These are phyloP conservation scores for Sparidentex hasta DNA, from an alignment of 2,797 vertebrate genomes.

Conservation along the genomic window DNA sequence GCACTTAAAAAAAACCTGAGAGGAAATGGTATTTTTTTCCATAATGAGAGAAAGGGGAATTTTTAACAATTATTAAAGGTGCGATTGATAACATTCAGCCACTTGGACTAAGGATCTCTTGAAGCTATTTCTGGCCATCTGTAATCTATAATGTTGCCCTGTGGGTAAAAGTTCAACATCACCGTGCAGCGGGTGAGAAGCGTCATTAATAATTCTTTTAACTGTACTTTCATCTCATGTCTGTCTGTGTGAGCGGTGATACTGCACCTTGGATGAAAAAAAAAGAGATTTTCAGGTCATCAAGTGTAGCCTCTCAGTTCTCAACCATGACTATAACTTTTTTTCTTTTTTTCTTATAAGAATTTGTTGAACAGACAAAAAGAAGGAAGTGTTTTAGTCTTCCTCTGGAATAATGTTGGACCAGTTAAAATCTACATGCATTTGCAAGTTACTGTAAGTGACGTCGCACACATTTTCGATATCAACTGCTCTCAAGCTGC, in stretches of 20 bases:
- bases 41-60: too few species aligned
- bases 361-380: background rate
- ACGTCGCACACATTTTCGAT: background rate
- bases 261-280: background rate
- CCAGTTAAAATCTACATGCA: background rate
- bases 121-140: too few species aligned
- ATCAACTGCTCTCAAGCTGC: background rate
- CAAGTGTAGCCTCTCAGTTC: background rate
- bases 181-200: too few species aligned
- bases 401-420: background rate
- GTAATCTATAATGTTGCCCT: too few species aligned
- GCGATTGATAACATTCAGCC: too few species aligned
- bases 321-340: background rate
- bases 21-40: too few species aligned
- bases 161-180: too few species aligned
- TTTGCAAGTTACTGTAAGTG: background rate
- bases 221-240: background rate
- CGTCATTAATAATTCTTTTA: too few species aligned
- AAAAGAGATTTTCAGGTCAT: background rate
- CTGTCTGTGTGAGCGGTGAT: background rate
- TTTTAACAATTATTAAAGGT: too few species aligned
- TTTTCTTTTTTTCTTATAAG: too few species aligned
- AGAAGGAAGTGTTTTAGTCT: background rate
- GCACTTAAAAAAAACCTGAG: background rate
- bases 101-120: too few species aligned